Evolutionary conservation across 2,797 vertebrate genomes (phyloP).

Genomic region (Picus viridis): DNA sequence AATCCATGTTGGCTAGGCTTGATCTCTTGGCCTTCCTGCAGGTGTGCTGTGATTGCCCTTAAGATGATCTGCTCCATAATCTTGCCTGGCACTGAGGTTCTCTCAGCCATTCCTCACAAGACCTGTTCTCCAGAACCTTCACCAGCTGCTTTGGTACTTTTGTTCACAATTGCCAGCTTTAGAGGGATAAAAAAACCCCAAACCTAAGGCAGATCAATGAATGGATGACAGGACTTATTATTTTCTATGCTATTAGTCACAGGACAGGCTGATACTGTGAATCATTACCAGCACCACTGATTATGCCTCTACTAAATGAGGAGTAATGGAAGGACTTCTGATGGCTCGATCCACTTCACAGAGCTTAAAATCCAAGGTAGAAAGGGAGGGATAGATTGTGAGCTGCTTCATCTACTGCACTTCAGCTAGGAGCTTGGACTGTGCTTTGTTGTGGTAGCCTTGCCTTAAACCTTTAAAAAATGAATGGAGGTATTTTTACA

Average conservation of each 20-base stretch:
- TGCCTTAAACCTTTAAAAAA: neutral
- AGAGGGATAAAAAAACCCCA: conserved; percentile 32
- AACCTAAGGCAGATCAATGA: neutral
- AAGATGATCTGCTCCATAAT: too few species aligned
- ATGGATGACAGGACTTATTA: conserved; percentile 36
- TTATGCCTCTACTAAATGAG: neutral
- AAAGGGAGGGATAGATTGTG: neutral
- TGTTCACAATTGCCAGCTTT: conserved; percentile 4
- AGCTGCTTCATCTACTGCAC: neutral
- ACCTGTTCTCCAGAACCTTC: too few species aligned
- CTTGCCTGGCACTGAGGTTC: too few species aligned
- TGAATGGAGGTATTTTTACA: neutral
- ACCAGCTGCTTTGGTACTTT: neutral
- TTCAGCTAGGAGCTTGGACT: neutral
- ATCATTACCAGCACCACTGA: conserved; percentile 22
- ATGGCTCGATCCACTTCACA: neutral
- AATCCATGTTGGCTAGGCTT: too few species aligned
- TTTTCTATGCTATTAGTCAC: conserved; percentile 46
- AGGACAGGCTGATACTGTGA: conserved; percentile 37
- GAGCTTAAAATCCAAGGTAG: neutral
- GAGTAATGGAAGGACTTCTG: neutral
- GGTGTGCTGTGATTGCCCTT: too few species aligned
- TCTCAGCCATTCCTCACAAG: too few species aligned
- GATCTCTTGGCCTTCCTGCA: too few species aligned
- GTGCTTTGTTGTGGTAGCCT: neutral